These are phyloP conservation scores for Drosophila bunnanda DNA, from an alignment of 2,888 invertebrate genomes.

Conservation along the genomic window DNA sequence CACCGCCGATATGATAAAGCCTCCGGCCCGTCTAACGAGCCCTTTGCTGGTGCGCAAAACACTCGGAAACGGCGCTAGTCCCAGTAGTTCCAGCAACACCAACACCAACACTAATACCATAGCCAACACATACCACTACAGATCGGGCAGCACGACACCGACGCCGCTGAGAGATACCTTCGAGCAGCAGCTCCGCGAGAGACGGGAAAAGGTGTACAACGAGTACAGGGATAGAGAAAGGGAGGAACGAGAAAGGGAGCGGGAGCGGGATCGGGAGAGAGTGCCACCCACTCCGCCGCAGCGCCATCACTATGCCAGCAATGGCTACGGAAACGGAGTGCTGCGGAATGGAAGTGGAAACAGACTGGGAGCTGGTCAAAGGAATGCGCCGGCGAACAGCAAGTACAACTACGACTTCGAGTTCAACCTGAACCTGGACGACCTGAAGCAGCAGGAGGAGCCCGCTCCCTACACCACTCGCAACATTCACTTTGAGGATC, in stretches of 20 bases:
- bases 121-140: slow-evolving; percentile 77
- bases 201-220: slow-evolving; percentile 83
- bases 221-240: slow-evolving; percentile 63
- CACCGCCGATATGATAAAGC: slow-evolving; percentile 86
- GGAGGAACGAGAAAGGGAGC: slow-evolving; percentile 16
- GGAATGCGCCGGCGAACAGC: slow-evolving; percentile 19
- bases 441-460: slow-evolving; percentile 53
- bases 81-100: slow-evolving; percentile 37
- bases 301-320: slow-evolving; percentile 40
- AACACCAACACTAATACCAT: slow-evolving; percentile 74
- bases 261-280: slow-evolving; percentile 30
- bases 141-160: slow-evolving; percentile 52
- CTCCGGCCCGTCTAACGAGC: slow-evolving; percentile 91
- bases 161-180: slow-evolving; percentile 84
- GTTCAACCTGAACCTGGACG: slow-evolving; percentile 80
- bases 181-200: slow-evolving; percentile 84
- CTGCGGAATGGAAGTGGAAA: slow-evolving; percentile 12
- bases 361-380: slow-evolving; percentile 9
- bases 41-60: slow-evolving; percentile 93
- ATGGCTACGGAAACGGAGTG: slow-evolving; percentile 35
- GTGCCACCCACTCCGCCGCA: slow-evolving; percentile 68
- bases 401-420: slow-evolving; percentile 82
- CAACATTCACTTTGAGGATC: slow-evolving; percentile 43
- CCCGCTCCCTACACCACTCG: slow-evolving; percentile 60
- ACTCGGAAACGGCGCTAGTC: slow-evolving; percentile 82